phyloP scores from a whole-genome alignment of 2,113 vertebrate species.

The Myotis brandtii region DNA sequence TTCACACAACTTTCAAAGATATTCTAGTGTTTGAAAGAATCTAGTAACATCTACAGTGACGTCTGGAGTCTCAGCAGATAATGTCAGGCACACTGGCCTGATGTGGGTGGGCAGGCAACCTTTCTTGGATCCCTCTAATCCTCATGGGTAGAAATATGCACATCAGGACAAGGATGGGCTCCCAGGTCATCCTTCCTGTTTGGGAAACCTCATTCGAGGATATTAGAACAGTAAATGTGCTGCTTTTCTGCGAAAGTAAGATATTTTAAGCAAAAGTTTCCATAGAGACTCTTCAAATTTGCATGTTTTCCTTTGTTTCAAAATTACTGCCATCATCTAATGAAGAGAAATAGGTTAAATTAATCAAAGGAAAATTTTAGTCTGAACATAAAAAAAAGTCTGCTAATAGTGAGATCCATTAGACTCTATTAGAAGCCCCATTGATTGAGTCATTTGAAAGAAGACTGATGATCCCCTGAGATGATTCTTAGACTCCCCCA shows the following conservation, averaged over 20 bases:
- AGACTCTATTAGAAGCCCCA: neutral
- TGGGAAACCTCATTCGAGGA: neutral
- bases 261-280: neutral
- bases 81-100: neutral
- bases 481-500: neutral
- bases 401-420: slow-evolving; percentile 28
- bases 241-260: neutral
- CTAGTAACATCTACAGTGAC: neutral
- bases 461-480: neutral
- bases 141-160: neutral
- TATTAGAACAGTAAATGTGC: neutral
- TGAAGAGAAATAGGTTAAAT: slow-evolving; percentile 27
- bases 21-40: neutral
- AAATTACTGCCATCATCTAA: slow-evolving; percentile 35
- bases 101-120: neutral
- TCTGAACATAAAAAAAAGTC: neutral
- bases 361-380: slow-evolving; percentile 49
- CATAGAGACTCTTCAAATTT: neutral
- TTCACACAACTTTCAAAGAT: neutral
- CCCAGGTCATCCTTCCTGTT: neutral
- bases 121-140: neutral
- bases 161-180: neutral
- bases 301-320: slow-evolving; percentile 12
- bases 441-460: slow-evolving; percentile 44
- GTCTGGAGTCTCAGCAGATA: neutral